Percentiles rank a stretch among this genome's conserved stretches.
Conservation (phyloP, 1,140 invertebrate genomes). For the Conus ventricosus region DNA sequence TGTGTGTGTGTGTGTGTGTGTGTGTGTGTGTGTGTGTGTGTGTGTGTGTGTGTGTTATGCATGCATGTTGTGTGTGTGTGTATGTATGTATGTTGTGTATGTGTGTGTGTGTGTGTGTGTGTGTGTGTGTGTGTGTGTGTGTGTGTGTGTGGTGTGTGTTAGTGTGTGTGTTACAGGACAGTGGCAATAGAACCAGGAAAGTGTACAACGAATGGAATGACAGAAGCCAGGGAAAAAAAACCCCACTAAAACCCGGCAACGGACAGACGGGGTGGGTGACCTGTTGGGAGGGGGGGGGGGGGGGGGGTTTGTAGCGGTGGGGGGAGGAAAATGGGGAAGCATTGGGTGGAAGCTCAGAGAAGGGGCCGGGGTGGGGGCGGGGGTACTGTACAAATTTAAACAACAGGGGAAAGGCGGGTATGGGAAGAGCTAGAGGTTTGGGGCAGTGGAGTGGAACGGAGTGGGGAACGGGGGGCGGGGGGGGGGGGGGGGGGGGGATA, state of each 20-base stretch:
- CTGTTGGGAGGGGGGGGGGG: not conserved
- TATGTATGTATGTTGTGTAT: too few species aligned
- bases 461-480: not conserved
- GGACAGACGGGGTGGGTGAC: too few species aligned
- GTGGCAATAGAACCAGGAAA: too few species aligned
- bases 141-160: not conserved
- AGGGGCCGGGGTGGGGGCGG: not conserved
- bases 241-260: too few species aligned
- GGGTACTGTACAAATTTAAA: too few species aligned
- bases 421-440: too few species aligned
- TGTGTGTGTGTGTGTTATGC: not conserved
- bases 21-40: slow-evolving; percentile 5
- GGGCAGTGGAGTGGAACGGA: not conserved
- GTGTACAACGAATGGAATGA: too few species aligned
- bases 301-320: too few species aligned
- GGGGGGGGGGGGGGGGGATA: not conserved
- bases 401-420: not conserved
- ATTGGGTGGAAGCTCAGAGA: not conserved
- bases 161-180: not conserved
- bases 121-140: not conserved
- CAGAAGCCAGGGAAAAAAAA: too few species aligned
- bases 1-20: not conserved
- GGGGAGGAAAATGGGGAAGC: too few species aligned
- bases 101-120: not conserved
- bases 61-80: not conserved